Conservation (phyloP, 2,113 vertebrate genomes). For the Tragelaphus buxtoni region DNA sequence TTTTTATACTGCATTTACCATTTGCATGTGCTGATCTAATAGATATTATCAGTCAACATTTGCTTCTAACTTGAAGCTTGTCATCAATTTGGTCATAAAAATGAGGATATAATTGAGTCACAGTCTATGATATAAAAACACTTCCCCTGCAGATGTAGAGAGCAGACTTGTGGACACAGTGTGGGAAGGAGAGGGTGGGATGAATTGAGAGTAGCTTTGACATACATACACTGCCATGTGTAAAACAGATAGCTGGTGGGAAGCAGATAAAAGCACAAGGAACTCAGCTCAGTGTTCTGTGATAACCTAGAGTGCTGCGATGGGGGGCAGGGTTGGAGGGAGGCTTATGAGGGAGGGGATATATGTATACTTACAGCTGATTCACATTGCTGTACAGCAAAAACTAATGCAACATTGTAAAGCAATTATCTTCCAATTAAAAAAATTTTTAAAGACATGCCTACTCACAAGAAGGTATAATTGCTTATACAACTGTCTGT, state of each 20-base stretch:
- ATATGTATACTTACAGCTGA: neutral
- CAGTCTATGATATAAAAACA: neutral
- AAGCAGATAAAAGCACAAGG: neutral
- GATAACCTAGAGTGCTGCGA: neutral
- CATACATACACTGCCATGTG: neutral
- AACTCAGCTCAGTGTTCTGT: neutral
- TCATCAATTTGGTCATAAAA: neutral
- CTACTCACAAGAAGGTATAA: neutral
- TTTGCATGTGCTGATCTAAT: neutral
- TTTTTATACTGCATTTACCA: neutral
- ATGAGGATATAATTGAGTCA: neutral
- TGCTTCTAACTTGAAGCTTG: neutral
- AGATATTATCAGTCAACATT: neutral
- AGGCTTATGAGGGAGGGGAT: neutral
- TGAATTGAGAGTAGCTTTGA: neutral
- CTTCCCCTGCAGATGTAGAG: neutral
- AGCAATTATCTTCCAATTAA: neutral
- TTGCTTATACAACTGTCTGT: neutral
- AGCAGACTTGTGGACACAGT: neutral
- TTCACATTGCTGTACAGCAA: neutral
- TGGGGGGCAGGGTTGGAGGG: neutral
- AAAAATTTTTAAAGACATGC: neutral
- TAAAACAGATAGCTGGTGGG: neutral
- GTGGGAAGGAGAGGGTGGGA: neutral
- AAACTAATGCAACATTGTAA: neutral